Percentiles rank a stretch among this genome's conserved stretches.
Evolutionary conservation across 2,888 invertebrate species (phyloP).

Genomic region (Sarcophaga subvicina): DNA sequence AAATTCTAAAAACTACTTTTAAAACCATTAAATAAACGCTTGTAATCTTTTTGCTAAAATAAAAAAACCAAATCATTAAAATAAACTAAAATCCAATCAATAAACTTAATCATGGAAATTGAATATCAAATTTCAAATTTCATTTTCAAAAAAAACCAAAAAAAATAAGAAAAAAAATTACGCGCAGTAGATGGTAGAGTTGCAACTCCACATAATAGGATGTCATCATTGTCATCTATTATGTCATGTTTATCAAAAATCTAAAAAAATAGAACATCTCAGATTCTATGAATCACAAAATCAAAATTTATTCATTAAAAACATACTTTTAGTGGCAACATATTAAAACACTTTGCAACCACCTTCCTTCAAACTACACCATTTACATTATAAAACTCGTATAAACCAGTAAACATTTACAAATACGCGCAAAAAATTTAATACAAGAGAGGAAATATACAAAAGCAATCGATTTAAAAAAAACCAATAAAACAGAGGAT

Average conservation of each 20-base stretch:
- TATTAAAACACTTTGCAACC: neutral
- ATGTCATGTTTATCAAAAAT: constrained; percentile 73
- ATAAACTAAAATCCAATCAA: constrained; percentile 61
- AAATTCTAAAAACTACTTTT: constrained; percentile 26
- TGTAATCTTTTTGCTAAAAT: neutral
- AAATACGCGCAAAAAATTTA: neutral
- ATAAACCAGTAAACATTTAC: neutral
- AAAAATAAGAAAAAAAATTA: constrained; percentile 48
- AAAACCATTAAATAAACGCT: constrained; percentile 51
- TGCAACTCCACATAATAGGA: constrained; percentile 81
- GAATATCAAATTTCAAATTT: constrained; percentile 78
- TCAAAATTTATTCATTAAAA: constrained; percentile 57
- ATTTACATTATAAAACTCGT: neutral
- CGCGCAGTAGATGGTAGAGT: constrained; percentile 78
- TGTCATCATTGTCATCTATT: constrained; percentile 78
- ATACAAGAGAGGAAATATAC: neutral
- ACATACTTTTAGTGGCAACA: constrained; percentile 43
- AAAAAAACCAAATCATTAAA: constrained; percentile 26
- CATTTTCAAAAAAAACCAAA: constrained; percentile 72
- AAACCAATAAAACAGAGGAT: too few species aligned
- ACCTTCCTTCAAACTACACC: too few species aligned
- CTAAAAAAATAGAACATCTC: constrained; percentile 45
- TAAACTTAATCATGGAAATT: constrained; percentile 76
- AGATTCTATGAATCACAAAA: constrained; percentile 57
- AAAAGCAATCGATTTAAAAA: neutral